Base-by-base conservation (phyloP, 1,140 invertebrate genomes). In the Pseudomyrmex gracilis region DNA sequence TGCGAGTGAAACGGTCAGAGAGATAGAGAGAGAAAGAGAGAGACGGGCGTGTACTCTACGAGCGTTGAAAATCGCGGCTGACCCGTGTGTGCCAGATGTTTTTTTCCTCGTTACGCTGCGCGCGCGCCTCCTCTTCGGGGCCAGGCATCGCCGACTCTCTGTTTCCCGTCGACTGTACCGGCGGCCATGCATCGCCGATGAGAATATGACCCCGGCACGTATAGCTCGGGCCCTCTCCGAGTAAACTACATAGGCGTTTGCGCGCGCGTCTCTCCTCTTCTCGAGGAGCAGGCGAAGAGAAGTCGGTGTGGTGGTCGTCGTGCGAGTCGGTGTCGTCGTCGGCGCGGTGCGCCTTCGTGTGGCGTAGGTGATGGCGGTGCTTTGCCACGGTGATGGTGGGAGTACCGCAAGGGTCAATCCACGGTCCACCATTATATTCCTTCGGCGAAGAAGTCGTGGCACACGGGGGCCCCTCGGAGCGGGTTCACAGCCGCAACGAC, bases 361-460 rank as follows among this genome's bases (percentile, higher is more conserved):
- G 83, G 57, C 87, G 78, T 88, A 85, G 86, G 86, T 89, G 87
- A 89, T 85, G 49, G 64, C 78, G 61, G 66, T 74, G 12, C 66
- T 34, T 77, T 71, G 60, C 60, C 66, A 49, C 55, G 71, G 80
- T 64, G 63, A 74, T 92, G 91, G 91, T 93, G 91, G 92, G 91
- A 92, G 91, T 92, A 93, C 89, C 91, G 90, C 90, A 93, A 93
- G 91, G 92, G 91, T 92, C 91, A 92, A 93, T 92, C 91, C 90
- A 89, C 84, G 83, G 70, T 73, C 71, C 87, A 76, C 70, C 86
- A 85, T 88, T 88, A 88, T 87, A 88, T 89, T 85, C 73, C 66
- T 74, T 60, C 85, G 76, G 61, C 53, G 34, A 77, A 80, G 76
- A 34, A 34, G 34, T 80, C 80, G 64, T 63, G 73, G 74, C 76